phyloP scores from a whole-genome alignment of 2,113 vertebrate genomes.

The Pitta sordida region DNA sequence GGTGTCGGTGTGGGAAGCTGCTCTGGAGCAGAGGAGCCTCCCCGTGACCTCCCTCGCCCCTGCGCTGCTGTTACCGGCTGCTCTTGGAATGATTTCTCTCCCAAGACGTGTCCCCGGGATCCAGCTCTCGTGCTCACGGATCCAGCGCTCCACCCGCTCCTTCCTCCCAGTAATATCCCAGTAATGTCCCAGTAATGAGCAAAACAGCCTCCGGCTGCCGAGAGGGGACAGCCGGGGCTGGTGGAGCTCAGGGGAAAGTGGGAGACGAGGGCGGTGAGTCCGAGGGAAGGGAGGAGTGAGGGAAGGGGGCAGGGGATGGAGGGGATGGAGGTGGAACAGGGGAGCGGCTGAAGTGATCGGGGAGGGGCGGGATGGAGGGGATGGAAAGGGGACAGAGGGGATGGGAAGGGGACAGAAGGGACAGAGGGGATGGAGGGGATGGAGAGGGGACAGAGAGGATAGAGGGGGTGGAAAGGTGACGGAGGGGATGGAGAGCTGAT shows the following conservation, averaged over 20 bases:
- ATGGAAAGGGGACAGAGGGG: no score
- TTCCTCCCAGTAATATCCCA: background rate
- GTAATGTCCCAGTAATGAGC: rapidly evolving
- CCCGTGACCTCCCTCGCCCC: rapidly evolving
- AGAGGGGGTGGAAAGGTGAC: background rate
- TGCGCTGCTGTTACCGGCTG: rapidly evolving
- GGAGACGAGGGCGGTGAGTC: rapidly evolving
- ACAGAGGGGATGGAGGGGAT: no score
- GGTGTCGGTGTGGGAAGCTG: background rate
- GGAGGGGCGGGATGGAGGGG: background rate
- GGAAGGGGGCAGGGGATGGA: background rate
- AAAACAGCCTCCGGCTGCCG: rapidly evolving
- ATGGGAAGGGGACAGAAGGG: no score
- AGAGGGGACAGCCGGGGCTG: rapidly evolving
- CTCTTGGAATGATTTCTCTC: background rate
- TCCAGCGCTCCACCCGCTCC: background rate
- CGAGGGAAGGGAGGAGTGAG: background rate
- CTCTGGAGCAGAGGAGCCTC: background rate
- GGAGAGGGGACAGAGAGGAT: background rate
- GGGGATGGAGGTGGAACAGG: no score
- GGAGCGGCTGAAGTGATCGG: background rate
- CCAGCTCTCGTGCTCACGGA: no score
- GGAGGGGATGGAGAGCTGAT: no score
- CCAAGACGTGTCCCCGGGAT: rapidly evolving
- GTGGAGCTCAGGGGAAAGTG: rapidly evolving